Evolutionary conservation across 2,797 vertebrate species (phyloP), one percentile per base, ranked within the genome.

Genomic region (Pseudomugil gertrudae): DNA sequence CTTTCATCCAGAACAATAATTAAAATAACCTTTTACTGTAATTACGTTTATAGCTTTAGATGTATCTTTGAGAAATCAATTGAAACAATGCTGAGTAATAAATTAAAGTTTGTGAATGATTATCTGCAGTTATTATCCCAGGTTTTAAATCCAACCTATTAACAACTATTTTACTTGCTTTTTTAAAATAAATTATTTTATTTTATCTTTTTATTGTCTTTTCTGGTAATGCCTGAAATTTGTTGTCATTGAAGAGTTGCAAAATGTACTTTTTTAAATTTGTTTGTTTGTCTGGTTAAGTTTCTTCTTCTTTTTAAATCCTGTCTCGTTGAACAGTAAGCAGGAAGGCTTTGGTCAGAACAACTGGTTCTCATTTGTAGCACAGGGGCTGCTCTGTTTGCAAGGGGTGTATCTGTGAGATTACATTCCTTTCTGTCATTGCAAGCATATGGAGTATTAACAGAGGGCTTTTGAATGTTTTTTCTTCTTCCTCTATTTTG

Each of bases 391-490:
- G 65, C 71, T 83, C 74, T 87, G 84, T 90, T 84, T 84, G 63
- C 51, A 47, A 66, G 63, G 65, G 61, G 60, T 86, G 76, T 80
- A 80, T 80, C 82, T 78, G 56, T 76, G 63, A 89, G 86, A 92
- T 91, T 91, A 84, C 74, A 88, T 87, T 90, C 86, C 81, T 86
- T 85, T 84, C 78, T 63, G 75, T 86, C 72, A 63, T 81, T 87
- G 76, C 79, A 85, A 83, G 71, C 74, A 73, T 72, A 78, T 52
- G 63, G 70, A 77, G 74, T 83, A 87, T 89, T 81, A 67, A 84
- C 87, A 76, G 45, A 64, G 57, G n/a, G 60, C 50, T 70, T 82
- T 84, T 68, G 45, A 85, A 78, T 21, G 43, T 36, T 29, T 29
- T 70, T 70, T 70, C 61, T 59, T 21, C 51, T 62, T 38, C 23